Conservation (phyloP, 1,140 invertebrate genomes). For the Sycobia sp. region DNA sequence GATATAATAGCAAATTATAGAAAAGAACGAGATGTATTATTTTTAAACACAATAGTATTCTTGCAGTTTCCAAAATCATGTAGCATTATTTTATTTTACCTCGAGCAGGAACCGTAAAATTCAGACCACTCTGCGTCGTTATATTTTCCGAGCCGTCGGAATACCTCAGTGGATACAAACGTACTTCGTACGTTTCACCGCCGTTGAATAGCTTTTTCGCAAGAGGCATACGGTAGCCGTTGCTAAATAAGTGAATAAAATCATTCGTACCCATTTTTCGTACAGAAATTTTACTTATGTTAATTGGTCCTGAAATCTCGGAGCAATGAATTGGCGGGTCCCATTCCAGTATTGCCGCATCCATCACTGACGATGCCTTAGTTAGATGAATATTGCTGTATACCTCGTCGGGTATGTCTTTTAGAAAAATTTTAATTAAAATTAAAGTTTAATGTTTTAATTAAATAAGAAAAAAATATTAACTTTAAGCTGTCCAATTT, state of each 20-base stretch:
- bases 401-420: constrained; percentile 19
- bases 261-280: constrained; percentile 6
- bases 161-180: constrained; percentile 9
- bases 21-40: too few species aligned
- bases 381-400: constrained; percentile 4
- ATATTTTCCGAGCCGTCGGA: neutral
- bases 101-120: constrained; percentile 15
- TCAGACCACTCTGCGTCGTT: neutral
- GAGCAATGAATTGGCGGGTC: constrained; percentile 16
- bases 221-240: constrained; percentile 9
- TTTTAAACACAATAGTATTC: too few species aligned
- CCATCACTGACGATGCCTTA: neutral
- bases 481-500: too few species aligned
- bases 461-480: too few species aligned
- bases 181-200: constrained; percentile 8
- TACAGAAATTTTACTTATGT: neutral
- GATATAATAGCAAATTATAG: too few species aligned
- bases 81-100: constrained; percentile 8
- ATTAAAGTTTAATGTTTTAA: too few species aligned
- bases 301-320: constrained; percentile 14
- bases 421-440: neutral
- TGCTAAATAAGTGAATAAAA: neutral
- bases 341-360: constrained; percentile 18
- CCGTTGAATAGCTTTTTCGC: constrained; percentile 6
- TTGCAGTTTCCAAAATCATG: too few species aligned